A percentile compares a stretch with the other conserved stretches of the same genome.
phyloP scores from a whole-genome alignment of 2,113 vertebrate species.

The Chloebia gouldiae region DNA sequence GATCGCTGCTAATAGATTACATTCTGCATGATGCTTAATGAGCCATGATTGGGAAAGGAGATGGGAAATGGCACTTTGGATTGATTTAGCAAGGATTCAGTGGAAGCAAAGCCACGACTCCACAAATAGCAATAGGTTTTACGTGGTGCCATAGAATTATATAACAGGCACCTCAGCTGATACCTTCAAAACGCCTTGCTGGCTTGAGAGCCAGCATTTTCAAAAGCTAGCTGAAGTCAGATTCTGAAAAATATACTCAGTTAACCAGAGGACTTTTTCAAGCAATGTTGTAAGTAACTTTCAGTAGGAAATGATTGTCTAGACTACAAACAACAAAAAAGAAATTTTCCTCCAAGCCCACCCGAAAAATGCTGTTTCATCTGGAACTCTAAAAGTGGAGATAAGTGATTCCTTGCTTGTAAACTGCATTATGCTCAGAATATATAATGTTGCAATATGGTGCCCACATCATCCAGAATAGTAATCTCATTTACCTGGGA shows the following conservation, averaged over 20 bases:
- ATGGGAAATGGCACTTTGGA: conserved; percentile 6
- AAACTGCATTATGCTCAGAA: background rate
- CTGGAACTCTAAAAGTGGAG: background rate
- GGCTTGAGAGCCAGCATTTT: background rate
- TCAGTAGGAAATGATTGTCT: background rate
- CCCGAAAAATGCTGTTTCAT: background rate
- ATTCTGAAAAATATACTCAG: background rate
- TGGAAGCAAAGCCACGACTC: background rate
- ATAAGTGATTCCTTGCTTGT: background rate
- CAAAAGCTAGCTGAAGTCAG: background rate
- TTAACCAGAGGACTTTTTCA: background rate
- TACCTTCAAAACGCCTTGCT: background rate
- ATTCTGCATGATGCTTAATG: conserved; percentile 53
- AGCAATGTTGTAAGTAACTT: background rate
- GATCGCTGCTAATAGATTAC: conserved; percentile 43
- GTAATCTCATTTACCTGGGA: background rate
- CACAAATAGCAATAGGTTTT: background rate
- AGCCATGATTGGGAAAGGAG: conserved; percentile 50
- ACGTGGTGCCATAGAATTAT: background rate
- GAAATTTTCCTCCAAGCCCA: background rate
- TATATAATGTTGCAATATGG: background rate
- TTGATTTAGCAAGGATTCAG: conserved; percentile 13
- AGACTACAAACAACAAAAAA: background rate
- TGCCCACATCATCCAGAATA: background rate
- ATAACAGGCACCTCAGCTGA: background rate